Evolutionary conservation across 2,113 vertebrate species (phyloP).

Genomic region (Oncorhynchus masou): DNA sequence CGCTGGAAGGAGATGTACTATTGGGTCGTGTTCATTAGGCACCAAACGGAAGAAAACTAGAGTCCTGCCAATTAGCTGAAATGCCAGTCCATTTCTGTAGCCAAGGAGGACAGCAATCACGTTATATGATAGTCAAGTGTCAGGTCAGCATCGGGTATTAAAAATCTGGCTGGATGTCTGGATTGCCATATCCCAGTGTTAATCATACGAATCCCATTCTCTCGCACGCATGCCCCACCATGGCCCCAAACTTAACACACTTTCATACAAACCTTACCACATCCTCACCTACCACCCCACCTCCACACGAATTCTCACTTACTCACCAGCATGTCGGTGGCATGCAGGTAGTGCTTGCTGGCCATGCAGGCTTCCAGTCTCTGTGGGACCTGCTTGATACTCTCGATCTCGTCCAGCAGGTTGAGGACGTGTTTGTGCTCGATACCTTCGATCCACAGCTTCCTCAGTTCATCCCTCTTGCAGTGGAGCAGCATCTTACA

Average conservation of each 20-base stretch:
- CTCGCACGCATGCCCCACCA: background rate
- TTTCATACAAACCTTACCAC: background rate
- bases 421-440: conserved; percentile 97
- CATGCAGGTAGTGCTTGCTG: conserved; percentile 93
- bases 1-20: too few species aligned
- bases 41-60: too few species aligned
- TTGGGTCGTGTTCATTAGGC: too few species aligned
- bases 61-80: too few species aligned
- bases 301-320: background rate
- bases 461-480: conserved; percentile 94
- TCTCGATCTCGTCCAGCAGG: conserved; percentile 96
- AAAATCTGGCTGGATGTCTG: too few species aligned
- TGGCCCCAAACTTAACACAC: background rate
- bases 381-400: conserved; percentile 97
- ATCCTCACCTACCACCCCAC: background rate
- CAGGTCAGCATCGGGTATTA: too few species aligned
- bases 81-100: too few species aligned
- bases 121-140: too few species aligned
- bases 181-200: too few species aligned
- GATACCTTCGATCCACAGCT: conserved; percentile 97
- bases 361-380: conserved; percentile 91
- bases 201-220: background rate
- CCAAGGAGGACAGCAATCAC: too few species aligned
- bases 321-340: conserved; percentile 92
- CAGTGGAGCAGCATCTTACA: conserved; percentile 99